Conservation (phyloP, 2,113 vertebrate genomes). For the Poicephalus gulielmi region DNA sequence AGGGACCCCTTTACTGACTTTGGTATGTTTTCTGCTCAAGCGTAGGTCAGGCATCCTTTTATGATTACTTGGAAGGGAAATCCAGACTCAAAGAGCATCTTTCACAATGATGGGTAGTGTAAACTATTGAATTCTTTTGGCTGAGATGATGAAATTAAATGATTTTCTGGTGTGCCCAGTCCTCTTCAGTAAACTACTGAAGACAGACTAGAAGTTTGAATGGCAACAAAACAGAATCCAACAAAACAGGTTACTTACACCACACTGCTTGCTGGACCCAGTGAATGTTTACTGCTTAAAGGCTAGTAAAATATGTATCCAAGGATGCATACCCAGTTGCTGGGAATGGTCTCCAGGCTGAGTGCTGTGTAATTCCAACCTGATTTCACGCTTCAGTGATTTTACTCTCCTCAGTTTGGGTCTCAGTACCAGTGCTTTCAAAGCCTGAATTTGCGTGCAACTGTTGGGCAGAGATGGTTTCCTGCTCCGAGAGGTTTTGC, state of each 20-base stretch:
- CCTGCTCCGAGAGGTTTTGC: background rate
- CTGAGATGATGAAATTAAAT: slow-evolving; percentile 35
- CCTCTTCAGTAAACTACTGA: slow-evolving; percentile 29
- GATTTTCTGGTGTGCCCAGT: slow-evolving; percentile 14
- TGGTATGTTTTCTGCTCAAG: background rate
- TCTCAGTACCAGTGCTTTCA: background rate
- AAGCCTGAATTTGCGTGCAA: background rate
- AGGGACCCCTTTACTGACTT: background rate
- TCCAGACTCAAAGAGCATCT: slow-evolving; percentile 20
- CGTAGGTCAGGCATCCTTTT: background rate
- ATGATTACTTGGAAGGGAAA: slow-evolving; percentile 34
- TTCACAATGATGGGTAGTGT: slow-evolving; percentile 4
- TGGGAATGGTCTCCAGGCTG: background rate
- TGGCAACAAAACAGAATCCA: background rate
- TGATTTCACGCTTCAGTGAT: slow-evolving; percentile 4
- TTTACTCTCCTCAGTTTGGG: background rate
- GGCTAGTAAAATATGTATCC: slow-evolving; percentile 6
- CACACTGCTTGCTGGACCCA: background rate
- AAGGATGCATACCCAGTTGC: background rate
- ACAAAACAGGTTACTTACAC: background rate
- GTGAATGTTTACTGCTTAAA: background rate
- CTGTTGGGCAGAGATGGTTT: background rate
- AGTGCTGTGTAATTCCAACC: slow-evolving; percentile 6
- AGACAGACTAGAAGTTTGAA: background rate
- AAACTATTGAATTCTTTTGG: slow-evolving; percentile 33